A percentile compares a stretch with the other conserved stretches of the same genome.
Evolutionary conservation across 2,797 vertebrate species (phyloP).

Genomic region (Sebastes diaconus): DNA sequence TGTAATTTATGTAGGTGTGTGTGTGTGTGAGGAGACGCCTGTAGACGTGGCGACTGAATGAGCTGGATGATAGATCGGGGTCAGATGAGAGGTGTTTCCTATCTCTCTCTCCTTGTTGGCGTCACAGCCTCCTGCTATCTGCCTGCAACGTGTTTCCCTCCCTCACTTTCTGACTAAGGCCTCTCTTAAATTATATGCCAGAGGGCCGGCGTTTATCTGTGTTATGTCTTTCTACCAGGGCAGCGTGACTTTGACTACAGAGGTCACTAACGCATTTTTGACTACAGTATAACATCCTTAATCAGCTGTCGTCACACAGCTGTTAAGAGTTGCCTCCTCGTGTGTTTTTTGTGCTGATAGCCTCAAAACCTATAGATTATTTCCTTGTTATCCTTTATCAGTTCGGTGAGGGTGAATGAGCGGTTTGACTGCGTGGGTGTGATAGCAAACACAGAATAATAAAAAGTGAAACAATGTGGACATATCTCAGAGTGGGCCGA

Average conservation of each 20-base stretch:
- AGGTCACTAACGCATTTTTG: slow-evolving; percentile 26
- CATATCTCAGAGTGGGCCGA: background rate
- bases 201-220: slow-evolving; percentile 41
- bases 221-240: slow-evolving; percentile 58
- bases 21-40: slow-evolving; percentile 14
- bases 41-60: slow-evolving; percentile 23
- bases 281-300: background rate
- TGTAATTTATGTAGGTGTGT: background rate
- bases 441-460: background rate
- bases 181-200: slow-evolving; percentile 3
- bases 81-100: slow-evolving; percentile 66
- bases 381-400: slow-evolving; percentile 15
- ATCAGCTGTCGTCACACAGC: background rate
- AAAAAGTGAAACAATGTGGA: background rate
- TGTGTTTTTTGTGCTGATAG: slow-evolving; percentile 10
- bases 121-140: slow-evolving; percentile 57
- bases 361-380: slow-evolving; percentile 5
- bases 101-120: slow-evolving; percentile 49
- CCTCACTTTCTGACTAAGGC: slow-evolving; percentile 20
- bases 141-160: slow-evolving; percentile 51
- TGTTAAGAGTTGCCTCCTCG: background rate
- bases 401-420: slow-evolving; percentile 11
- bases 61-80: slow-evolving; percentile 54
- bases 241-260: slow-evolving; percentile 53
- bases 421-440: background rate